Base-by-base conservation (phyloP, 2,113 vertebrate genomes). In the Myiopsitta monachus region DNA sequence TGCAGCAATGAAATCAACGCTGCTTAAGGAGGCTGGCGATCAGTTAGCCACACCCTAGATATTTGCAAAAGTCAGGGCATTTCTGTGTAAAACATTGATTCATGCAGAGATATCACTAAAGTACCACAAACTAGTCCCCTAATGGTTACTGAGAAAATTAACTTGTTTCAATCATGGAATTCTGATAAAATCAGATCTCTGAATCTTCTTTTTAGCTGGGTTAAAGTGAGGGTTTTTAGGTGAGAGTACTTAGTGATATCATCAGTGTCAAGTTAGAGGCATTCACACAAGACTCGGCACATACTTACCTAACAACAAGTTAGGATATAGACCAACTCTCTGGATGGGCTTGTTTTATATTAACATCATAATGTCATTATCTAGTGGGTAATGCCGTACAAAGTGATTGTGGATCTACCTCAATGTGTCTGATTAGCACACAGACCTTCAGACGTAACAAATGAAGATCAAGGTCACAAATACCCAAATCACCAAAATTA, bases 1-100 rank as follows among this genome's bases (percentile, higher is more conserved):
- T 95, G 89, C 95, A 95, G 94, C 83, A 67, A 80, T 84, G 92
- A 97, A 98, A 98, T 98, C 97, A 97, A 97, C 98, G 95, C 89
- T 97, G 41, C 94, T 98, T 96, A 87, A 97, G 95, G 64, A 97
- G 94, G 74, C 96, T 95, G 95, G 96, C 95, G 97, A 97, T 98
- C 97, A 97, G 92, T 95, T 95, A 96, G 85, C 69, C 70, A 63
- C 90, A 96, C 93, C 94, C 79, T 92, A 46, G 9, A 94, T 97
- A 97, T 95, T 97, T 92, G 84, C 96, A 87, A 92, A 96, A 97
- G 97, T 97, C 93, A 96, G 96, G 94, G 82, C 93, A 96, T 74
- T 95, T 88, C 70, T 74, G 7, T 89, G 87, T 90, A 92, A 97
- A 98, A 97, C 84, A 96, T 70, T 43, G 83, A 96, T 92, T 96